Evolutionary conservation across 2,888 invertebrate species (phyloP).

Genomic region (Caenorhabditis wallacei): DNA sequence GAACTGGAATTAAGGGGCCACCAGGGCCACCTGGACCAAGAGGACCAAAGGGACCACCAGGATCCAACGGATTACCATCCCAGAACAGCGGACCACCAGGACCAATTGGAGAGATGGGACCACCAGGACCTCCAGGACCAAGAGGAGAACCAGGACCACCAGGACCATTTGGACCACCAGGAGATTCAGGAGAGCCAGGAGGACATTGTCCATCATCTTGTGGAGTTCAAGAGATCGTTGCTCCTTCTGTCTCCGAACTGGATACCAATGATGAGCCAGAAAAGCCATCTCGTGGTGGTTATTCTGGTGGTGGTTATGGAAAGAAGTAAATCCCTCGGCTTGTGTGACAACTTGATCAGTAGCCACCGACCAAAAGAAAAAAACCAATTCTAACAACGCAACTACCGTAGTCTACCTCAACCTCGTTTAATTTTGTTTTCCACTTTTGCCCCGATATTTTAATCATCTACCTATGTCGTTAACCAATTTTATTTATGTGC

Average conservation of each 20-base stretch:
- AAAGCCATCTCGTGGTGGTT: constrained; percentile 52
- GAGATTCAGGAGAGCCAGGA: constrained; percentile 82
- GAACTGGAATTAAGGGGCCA: constrained; percentile 82
- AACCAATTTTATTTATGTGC: constrained; percentile 44
- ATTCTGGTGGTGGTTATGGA: constrained; percentile 69
- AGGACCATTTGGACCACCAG: constrained; percentile 82
- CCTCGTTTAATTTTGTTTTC: constrained; percentile 22
- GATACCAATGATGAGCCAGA: constrained; percentile 70
- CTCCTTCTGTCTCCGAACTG: constrained; percentile 79
- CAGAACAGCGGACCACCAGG: constrained; percentile 82
- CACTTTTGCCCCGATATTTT: constrained; percentile 21
- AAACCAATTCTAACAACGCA: constrained; percentile 10
- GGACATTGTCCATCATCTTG: constrained; percentile 82
- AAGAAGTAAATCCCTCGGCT: constrained; percentile 53
- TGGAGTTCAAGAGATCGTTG: constrained; percentile 82
- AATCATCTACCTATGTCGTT: constrained; percentile 37
- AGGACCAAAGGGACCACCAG: constrained; percentile 82
- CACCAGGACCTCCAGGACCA: constrained; percentile 81
- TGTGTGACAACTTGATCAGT: constrained; percentile 5
- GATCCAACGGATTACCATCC: constrained; percentile 81
- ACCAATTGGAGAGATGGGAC: constrained; percentile 78
- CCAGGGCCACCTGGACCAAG: constrained; percentile 82
- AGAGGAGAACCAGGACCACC: constrained; percentile 80
- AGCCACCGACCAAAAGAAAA: not conserved
- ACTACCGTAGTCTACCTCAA: constrained; percentile 52